Base-by-base conservation (phyloP, 2,113 vertebrate genomes). In the Syngnathus typhle region DNA sequence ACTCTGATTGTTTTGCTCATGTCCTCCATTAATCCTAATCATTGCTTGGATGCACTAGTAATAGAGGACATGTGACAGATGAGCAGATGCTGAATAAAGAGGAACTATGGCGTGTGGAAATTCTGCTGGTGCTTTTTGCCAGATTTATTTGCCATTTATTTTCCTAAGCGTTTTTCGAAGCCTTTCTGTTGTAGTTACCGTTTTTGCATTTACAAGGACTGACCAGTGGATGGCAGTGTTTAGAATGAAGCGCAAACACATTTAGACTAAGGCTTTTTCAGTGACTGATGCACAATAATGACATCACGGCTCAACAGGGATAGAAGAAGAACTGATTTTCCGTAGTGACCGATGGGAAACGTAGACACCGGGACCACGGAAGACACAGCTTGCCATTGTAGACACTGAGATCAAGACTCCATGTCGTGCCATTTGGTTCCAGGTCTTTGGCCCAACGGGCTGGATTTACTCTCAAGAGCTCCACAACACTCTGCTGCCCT, bases 401-500 rank as follows among this genome's bases (percentile, higher is more conserved):
- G 47, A n/a, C 19, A n/a, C 49, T 51, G 19, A 51, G 1, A 49
- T 49, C 46, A 51, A 51, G 49, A 51, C 19, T n/a, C 19, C 46
- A 49, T 32, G 27, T 32, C 27, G 27, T 32, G 3, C 27, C 18
- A 49, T 18, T 18, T 49, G 37, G 11, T 15, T 15, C 54, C 54
- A 58, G 7, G 13, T n/a, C 7, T 38, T 27, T 60, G 58, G 59
- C 44, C 41, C 63, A 51, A 43, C 60, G 10, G 19, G 38, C 36
- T 11, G 36, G 6, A 3, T 19, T 10, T 10, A 51, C 73, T 69
- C 65, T 76, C 51, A 72, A 72, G 72, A 72, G 72, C 38, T 8
- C 9, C 21, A 27, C 21, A 44, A 79, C 75, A 58, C 85, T 75
- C 73, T 83, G 76, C 81, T 84, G 83, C 84, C 87, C 78, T 82